These are phyloP conservation scores for Strigamia maritima DNA, from an alignment of 2,888 invertebrate species.

Conservation along the genomic window DNA sequence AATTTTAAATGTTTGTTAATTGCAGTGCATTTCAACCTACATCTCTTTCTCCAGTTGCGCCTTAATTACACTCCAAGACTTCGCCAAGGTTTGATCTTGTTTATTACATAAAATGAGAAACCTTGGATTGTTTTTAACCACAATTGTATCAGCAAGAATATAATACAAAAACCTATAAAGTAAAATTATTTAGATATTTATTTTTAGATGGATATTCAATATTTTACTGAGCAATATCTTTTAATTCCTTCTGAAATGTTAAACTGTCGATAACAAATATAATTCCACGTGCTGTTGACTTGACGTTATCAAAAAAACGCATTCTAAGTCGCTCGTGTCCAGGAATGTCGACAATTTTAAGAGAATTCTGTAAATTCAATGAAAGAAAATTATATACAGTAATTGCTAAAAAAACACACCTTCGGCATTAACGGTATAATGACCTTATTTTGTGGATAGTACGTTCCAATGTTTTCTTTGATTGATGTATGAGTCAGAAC, in stretches of 20 bases:
- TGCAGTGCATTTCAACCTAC: too few relatives aligned
- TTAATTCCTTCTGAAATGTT: conserved; percentile 78
- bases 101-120: conserved; percentile 87
- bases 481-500: conserved; percentile 41
- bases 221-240: conserved; percentile 89
- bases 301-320: conserved; percentile 80
- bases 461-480: conserved; percentile 41
- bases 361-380: conserved; percentile 57
- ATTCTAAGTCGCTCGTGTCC: conserved; percentile 86
- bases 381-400: neutral
- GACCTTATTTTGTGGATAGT: conserved; percentile 37
- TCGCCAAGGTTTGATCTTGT: conserved; percentile 85
- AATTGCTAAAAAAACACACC: neutral
- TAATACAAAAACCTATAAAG: conserved; percentile 66
- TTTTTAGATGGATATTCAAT: neutral
- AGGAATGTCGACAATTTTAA: conserved; percentile 80
- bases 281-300: conserved; percentile 71
- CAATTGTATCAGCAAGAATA: conserved; percentile 68
- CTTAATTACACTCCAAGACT: conserved; percentile 74
- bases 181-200: conserved; percentile 1
- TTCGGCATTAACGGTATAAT: neutral
- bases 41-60: conserved; percentile 84
- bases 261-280: conserved; percentile 87
- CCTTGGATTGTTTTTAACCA: conserved; percentile 62
- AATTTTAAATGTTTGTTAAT: neutral